Base-by-base conservation (phyloP, 2,888 invertebrate genomes). In the Calephelis perditalis region DNA sequence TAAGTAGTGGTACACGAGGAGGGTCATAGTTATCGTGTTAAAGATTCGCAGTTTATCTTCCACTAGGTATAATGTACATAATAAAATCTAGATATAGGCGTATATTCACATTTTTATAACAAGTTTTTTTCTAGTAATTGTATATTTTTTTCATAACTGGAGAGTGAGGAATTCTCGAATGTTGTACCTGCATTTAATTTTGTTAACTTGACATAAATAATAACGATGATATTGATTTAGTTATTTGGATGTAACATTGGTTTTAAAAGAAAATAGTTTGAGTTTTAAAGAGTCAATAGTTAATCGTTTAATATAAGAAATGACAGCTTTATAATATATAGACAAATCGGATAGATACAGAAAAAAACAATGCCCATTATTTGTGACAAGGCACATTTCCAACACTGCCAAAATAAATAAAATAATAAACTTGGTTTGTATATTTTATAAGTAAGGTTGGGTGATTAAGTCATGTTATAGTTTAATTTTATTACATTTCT, bases 141-240 rank as follows among this genome's bases (percentile, higher is more conserved):
- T 88, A 86, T 88, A 86, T 86, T 84, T 68, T 80, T 84, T 84
- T 76, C 72, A 74, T 73, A 81, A 85, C 82, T 84, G 82, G 86
- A 89, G 85, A 90, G 88, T 85, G 84, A 82, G 77, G 78, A 80
- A 86, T 90, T 88, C 91, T 91, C 91, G 91, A 91, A 89, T 90
- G 84, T 87, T 90, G 91, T 91, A 91, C 91, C 91, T 91, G 91
- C 91, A 90, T 91, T 91, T 90, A 86, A 72, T 85, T 83, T 83
- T 81, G 82, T 87, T 86, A 81, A 84, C 82, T 88, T 87, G 88
- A 86, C 88, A 86, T 89, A 85, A 85, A 85, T 86, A 84, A 85
- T 83, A 82, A 84, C 81, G 79, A 76, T 78, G 78, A 74, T 85
- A 81, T 81, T 79, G 80, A 75, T 82, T 85, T 82, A 84, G 84